Evolutionary conservation across 92 coral and sea anemone species (phyloP), one percentile per base, ranked within the genome.

Genomic region (Epizoanthus illoricatus): DNA sequence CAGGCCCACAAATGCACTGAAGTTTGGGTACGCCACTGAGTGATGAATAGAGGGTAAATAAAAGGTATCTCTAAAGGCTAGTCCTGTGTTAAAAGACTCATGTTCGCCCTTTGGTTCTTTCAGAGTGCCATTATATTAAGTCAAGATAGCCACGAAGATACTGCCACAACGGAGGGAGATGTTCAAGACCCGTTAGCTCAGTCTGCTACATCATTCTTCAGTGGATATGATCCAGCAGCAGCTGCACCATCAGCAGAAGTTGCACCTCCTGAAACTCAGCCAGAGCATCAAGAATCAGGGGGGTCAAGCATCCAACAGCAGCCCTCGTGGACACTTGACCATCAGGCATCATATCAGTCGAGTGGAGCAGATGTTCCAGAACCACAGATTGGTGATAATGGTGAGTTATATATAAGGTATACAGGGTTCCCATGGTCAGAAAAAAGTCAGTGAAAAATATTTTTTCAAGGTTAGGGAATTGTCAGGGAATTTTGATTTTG

Each of bases 221-320:
- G 61, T 41, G 82, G 82, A 19, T 78, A 78, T 16, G 82, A 78
- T 63, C 82, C 71, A 62, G 61, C 60, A 23, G 66, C 43, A 43
- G 60, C 49, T 62, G 20, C 71, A 7, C 49, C 71, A 18, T 23
- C 71, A 45, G 71, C 43, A 63, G 71, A 78, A 43, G 52, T 52
- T 15, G 42, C 56, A 58, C n/a, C 80, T 54, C 80, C 55, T 33
- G 80, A 75, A 0, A 71, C 82, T 42, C 52, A 33, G 19, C 67
- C 82, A 62, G 71, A 78, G 23, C 47, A 41, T 6, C 71, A 54
- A 62, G 70, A 15, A 62, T 63, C 82, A 63, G 82, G 59, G 45
- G 82, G 82, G 42, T 43, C 82, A 43, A 20, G 58, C 28, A 42
- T 78, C n/a, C 82, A 78, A 42, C 82, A 43, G 58, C 71, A 78